phyloP scores from a whole-genome alignment of 1,140 invertebrate genomes.

The Delia radicum region DNA sequence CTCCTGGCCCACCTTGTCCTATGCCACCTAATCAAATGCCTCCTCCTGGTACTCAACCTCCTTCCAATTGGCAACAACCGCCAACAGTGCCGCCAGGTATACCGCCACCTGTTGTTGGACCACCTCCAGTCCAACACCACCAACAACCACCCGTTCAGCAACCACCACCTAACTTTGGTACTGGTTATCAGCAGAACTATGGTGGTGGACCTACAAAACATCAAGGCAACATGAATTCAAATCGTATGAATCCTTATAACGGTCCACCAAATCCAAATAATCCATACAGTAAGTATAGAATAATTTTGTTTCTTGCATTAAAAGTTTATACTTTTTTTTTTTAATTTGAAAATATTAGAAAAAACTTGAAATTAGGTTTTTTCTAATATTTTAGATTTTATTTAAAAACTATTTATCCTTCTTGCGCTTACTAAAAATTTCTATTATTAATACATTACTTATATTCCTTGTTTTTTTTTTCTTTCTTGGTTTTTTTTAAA shows the following conservation, averaged over 20 bases:
- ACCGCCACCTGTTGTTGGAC: background rate
- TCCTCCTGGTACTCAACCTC: background rate
- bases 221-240: slow-evolving; percentile 61
- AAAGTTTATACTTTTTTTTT: too few relatives aligned
- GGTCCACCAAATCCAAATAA: slow-evolving; percentile 38
- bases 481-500: too few relatives aligned
- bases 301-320: background rate
- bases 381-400: too few relatives aligned
- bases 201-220: slow-evolving; percentile 67
- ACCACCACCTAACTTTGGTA: slow-evolving; percentile 64
- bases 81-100: background rate
- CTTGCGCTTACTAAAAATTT: too few relatives aligned
- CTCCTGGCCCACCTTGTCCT: slow-evolving; percentile 5
- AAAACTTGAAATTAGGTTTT: too few relatives aligned
- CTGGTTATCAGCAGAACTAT: slow-evolving; percentile 73
- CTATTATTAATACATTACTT: too few relatives aligned
- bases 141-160: slow-evolving; percentile 33
- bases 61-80: background rate
- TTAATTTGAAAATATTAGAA: too few relatives aligned
- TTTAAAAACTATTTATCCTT: too few relatives aligned
- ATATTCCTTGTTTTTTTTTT: too few relatives aligned
- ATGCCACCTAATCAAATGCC: background rate
- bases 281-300: background rate
- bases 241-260: slow-evolving; percentile 59
- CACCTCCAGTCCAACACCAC: background rate